These are phyloP conservation scores for cat (Felis catus) DNA, from an alignment of 2,113 vertebrate species.

Conservation along the genomic window F.catus_Fca126_mat1.0 CM031421.1:6653501-6654000, in stretches of 20 bases:
- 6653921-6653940: neutral
- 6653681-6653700: no score
- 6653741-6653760: no score
- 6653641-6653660: neutral
- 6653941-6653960: neutral
- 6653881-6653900: neutral
- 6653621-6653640: neutral
- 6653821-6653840: no score
- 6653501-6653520: neutral
- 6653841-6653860: neutral
- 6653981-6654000: neutral
- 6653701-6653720: no score
- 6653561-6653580: neutral
- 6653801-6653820: no score
- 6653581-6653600: neutral
- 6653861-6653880: neutral
- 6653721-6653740: no score
- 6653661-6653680: no score
- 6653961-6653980: neutral
- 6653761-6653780: no score
- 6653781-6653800: no score
- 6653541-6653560: neutral
- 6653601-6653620: neutral
- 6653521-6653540: neutral
- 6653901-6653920: neutral